phyloP scores from a whole-genome alignment of 1,140 invertebrate species.

The Ostrea denselamellosa region DNA sequence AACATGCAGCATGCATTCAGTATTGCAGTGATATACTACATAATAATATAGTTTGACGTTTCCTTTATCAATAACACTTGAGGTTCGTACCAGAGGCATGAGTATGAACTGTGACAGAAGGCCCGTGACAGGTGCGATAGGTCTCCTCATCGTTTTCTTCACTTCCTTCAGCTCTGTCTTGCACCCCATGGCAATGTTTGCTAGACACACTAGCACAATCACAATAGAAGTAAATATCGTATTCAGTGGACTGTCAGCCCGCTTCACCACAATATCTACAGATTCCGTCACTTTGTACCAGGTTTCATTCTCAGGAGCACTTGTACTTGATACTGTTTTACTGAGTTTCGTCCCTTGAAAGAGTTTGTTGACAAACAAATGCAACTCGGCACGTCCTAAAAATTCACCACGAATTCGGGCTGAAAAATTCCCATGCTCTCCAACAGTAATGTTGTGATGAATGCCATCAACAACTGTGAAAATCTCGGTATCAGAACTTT shows the following conservation, averaged over 20 bases:
- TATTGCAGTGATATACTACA: too few species aligned
- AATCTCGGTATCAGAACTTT: slow-evolving; percentile 25
- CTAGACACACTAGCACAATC: slow-evolving; percentile 73
- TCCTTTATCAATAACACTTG: too few species aligned
- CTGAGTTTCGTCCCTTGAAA: slow-evolving; percentile 35
- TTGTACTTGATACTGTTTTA: background rate
- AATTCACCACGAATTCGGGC: slow-evolving; percentile 50
- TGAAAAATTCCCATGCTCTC: slow-evolving; percentile 46
- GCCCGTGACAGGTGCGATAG: slow-evolving; percentile 77
- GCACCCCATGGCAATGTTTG: slow-evolving; percentile 79
- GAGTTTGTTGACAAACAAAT: slow-evolving; percentile 52
- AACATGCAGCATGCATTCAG: too few species aligned
- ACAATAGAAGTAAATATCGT: slow-evolving; percentile 72
- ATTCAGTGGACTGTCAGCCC: slow-evolving; percentile 67
- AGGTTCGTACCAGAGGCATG: slow-evolving; percentile 78
- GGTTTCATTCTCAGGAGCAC: background rate
- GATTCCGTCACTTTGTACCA: slow-evolving; percentile 58
- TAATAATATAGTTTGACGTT: too few species aligned
- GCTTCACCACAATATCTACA: slow-evolving; percentile 66
- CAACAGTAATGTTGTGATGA: slow-evolving; percentile 23
- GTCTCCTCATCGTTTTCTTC: slow-evolving; percentile 74
- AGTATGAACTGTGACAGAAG: slow-evolving; percentile 78
- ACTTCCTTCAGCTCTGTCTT: slow-evolving; percentile 77
- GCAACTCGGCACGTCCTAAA: slow-evolving; percentile 54
- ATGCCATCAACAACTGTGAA: slow-evolving; percentile 13